Evolutionary conservation across 2,797 vertebrate species (phyloP).

Genomic region (Gallinago solitaria): DNA sequence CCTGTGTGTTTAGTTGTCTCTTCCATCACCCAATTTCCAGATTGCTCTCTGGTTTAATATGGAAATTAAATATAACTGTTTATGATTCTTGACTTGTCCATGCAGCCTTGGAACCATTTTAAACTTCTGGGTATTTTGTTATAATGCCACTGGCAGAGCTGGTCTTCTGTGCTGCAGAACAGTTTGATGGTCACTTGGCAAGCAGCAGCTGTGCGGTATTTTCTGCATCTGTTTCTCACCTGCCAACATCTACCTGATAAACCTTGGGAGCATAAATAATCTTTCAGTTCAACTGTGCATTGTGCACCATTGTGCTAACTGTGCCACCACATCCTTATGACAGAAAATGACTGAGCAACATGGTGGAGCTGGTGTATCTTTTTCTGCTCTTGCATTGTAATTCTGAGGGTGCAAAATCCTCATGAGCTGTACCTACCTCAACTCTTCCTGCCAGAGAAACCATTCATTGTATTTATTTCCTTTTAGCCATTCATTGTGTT

Average conservation of each 20-base stretch:
- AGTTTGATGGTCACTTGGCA: background rate
- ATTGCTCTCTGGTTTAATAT: background rate
- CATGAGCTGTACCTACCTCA: background rate
- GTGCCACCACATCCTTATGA: rapidly evolving
- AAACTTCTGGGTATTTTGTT: background rate
- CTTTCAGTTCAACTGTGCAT: background rate
- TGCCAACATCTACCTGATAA: background rate
- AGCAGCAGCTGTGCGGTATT: background rate
- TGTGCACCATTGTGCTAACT: background rate
- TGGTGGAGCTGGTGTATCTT: background rate
- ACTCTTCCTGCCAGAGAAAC: background rate
- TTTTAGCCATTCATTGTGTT: background rate
- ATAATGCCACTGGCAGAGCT: background rate
- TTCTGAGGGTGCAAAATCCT: background rate
- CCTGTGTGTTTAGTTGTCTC: rapidly evolving
- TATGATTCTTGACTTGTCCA: background rate
- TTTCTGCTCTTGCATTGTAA: background rate
- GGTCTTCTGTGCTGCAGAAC: background rate
- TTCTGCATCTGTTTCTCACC: background rate
- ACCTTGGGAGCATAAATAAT: background rate
- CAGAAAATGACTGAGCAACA: background rate
- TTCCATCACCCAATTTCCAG: background rate
- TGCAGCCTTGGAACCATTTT: background rate
- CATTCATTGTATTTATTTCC: too few relatives aligned
- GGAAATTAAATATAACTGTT: background rate